A percentile compares a stretch with the other conserved stretches of the same genome.
Evolutionary conservation across 2,888 invertebrate genomes (phyloP).

Genomic region (Cheilosia scutellata): DNA sequence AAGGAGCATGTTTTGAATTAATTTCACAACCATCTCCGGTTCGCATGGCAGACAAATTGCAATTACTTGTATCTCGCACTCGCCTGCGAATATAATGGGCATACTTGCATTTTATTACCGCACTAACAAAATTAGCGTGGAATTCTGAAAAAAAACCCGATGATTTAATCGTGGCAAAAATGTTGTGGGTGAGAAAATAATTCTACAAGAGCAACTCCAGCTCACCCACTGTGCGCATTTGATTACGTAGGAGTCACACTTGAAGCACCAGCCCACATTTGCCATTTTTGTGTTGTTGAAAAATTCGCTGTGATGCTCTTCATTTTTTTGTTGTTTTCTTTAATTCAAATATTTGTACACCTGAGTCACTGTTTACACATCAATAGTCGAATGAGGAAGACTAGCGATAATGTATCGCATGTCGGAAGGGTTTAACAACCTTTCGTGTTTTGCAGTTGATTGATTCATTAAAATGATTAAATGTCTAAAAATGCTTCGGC

Average conservation of each 20-base stretch:
- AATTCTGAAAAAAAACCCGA: constrained; percentile 24
- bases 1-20: constrained; percentile 32
- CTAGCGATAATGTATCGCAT: constrained; percentile 18
- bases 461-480: constrained; percentile 62
- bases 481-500: background rate
- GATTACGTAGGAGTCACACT: constrained; percentile 35
- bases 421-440: constrained; percentile 60
- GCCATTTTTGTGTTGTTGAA: background rate
- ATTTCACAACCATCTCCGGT: constrained; percentile 37
- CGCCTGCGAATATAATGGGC: constrained; percentile 8
- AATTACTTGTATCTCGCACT: constrained; percentile 14
- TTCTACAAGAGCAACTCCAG: constrained; percentile 20
- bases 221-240: constrained; percentile 19
- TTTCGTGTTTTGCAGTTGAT: constrained; percentile 14
- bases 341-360: background rate
- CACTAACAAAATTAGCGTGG: constrained; percentile 31
- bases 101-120: constrained; percentile 1
- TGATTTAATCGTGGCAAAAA: constrained; percentile 50
- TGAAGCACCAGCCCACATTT: constrained; percentile 17
- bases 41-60: constrained; percentile 5
- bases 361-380: constrained; percentile 47
- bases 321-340: background rate
- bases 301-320: background rate
- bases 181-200: constrained; percentile 32
- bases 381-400: constrained; percentile 28